Percentiles rank a stretch among this genome's conserved stretches.
Evolutionary conservation across 2,113 vertebrate genomes (phyloP).

Genomic region (Emberiza fucata): DNA sequence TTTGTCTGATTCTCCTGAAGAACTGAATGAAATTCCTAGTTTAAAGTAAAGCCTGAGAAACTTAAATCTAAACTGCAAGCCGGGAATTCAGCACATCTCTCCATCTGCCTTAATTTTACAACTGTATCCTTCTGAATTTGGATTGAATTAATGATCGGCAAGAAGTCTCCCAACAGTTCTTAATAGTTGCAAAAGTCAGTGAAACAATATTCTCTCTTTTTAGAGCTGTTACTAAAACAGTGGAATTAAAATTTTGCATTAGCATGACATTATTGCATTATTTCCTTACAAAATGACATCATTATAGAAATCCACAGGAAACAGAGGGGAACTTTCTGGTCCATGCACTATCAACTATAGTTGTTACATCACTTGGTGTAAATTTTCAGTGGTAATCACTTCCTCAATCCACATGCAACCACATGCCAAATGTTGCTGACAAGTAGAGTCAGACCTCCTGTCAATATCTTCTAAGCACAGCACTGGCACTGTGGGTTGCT

Average conservation of each 20-base stretch:
- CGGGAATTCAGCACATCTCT: neutral
- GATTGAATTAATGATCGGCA: neutral
- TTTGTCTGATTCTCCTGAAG: neutral
- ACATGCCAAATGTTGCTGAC: neutral
- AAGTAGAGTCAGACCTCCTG: neutral
- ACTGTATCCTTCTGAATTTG: neutral
- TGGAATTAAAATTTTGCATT: neutral
- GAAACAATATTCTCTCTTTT: neutral
- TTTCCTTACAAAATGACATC: constrained; percentile 12
- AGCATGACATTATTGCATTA: neutral
- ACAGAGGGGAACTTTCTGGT: constrained; percentile 6
- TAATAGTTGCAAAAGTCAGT: neutral
- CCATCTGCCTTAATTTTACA: neutral
- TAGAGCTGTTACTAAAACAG: constrained; percentile 25
- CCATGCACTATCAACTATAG: neutral
- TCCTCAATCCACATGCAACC: neutral
- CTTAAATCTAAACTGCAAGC: neutral
- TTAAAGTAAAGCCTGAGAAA: neutral
- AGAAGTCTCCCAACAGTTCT: neutral
- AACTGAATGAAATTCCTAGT: neutral
- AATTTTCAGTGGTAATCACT: constrained; percentile 30
- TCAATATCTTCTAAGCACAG: neutral
- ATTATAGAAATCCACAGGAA: constrained; percentile 45
- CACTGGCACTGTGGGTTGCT: neutral
- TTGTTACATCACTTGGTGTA: neutral